phyloP scores from a whole-genome alignment of 2,888 invertebrate genomes.

The Sinodicranocentrus sp. region DNA sequence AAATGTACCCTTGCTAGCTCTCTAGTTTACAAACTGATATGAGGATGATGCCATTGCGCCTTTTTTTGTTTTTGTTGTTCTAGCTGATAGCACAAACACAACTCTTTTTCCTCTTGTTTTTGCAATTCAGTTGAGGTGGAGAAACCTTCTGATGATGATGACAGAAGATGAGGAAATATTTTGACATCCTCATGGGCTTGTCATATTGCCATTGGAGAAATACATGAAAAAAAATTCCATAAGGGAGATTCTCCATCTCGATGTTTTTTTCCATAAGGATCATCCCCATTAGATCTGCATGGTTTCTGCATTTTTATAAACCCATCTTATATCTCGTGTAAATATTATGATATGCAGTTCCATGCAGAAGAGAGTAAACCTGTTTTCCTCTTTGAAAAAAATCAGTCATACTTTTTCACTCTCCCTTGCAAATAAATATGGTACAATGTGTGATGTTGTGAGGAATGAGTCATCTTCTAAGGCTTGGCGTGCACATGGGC shows the following conservation, averaged over 20 bases:
- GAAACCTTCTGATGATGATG: constrained; percentile 17
- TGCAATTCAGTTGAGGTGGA: constrained; percentile 14
- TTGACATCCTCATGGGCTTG: constrained; percentile 51
- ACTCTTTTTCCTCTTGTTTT: constrained; percentile 13
- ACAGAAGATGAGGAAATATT: constrained; percentile 49
- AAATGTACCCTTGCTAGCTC: not conserved
- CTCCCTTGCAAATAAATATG: no score
- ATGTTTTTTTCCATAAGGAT: no score
- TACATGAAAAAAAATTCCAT: no score
- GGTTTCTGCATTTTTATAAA: no score
- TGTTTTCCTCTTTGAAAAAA: no score
- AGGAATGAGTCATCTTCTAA: constrained; percentile 17
- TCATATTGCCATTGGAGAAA: constrained; percentile 37
- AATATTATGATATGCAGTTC: no score
- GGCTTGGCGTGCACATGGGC: constrained; percentile 9
- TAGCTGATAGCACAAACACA: not conserved
- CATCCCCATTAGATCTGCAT: no score
- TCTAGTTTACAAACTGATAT: not conserved
- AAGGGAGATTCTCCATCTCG: no score
- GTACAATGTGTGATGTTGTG: no score
- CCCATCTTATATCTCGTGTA: no score
- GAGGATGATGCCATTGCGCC: not conserved
- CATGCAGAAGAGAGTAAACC: no score
- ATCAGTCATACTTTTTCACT: no score
- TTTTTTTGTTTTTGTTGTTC: constrained; percentile 6